Conservation (phyloP, 2,113 vertebrate genomes). For the Pithys albifrons region DNA sequence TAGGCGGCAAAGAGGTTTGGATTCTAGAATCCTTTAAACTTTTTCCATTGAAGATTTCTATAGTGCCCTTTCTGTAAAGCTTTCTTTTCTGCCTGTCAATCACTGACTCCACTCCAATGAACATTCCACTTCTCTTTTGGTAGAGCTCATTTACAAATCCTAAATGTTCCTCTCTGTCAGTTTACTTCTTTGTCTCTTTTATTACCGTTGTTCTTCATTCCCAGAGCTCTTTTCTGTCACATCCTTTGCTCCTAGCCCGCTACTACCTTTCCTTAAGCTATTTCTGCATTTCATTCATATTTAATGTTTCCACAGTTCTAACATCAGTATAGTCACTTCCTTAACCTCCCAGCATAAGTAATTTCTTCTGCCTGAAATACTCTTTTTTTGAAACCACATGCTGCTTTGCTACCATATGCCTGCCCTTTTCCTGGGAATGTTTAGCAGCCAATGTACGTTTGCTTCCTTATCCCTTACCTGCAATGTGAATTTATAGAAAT, state of each 20-base stretch:
- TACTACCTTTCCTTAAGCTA: constrained; percentile 60
- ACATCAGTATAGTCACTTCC: constrained; percentile 56
- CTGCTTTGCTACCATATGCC: constrained; percentile 20
- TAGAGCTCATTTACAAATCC: constrained; percentile 58
- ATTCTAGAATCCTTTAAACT: not conserved
- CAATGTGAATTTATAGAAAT: not conserved
- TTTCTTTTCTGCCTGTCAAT: constrained; percentile 21
- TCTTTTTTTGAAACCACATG: constrained; percentile 10
- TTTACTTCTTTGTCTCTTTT: constrained; percentile 54
- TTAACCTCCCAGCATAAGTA: constrained; percentile 55
- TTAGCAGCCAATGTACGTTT: constrained; percentile 1
- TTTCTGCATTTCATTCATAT: constrained; percentile 69
- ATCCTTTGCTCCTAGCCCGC: constrained; percentile 57
- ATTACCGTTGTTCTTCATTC: constrained; percentile 16
- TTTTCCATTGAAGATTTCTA: not conserved
- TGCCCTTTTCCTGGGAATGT: constrained; percentile 4
- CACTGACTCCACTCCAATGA: constrained; percentile 2
- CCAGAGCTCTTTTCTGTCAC: constrained; percentile 61
- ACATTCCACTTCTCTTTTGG: constrained; percentile 30
- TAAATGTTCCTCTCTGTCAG: constrained; percentile 49
- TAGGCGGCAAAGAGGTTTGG: not conserved
- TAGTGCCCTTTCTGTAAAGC: not conserved
- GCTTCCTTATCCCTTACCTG: not conserved
- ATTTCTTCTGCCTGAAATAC: constrained; percentile 47
- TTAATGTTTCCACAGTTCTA: constrained; percentile 63